phyloP scores from a whole-genome alignment of 2,113 vertebrate genomes.

The Gopherus evgoodei region DNA sequence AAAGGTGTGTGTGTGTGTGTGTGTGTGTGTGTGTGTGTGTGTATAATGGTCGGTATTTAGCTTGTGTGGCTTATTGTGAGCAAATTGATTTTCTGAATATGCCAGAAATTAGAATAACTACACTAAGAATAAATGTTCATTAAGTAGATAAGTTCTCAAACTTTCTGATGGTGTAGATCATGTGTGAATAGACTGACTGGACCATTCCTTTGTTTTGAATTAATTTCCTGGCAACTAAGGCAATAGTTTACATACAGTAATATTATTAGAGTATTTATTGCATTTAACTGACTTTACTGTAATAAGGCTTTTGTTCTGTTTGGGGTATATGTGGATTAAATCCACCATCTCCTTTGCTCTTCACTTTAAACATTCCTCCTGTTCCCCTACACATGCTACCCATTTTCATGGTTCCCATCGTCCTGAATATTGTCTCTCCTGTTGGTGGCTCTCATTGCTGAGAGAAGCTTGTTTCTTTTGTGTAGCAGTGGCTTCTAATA shows the following conservation, averaged over 20 bases:
- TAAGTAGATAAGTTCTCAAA: not conserved
- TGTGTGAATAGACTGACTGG: not conserved
- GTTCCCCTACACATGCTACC: not conserved
- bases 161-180: not conserved
- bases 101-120: not conserved
- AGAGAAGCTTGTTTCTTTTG: constrained; percentile 55
- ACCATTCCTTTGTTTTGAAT: not conserved
- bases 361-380: not conserved
- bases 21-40: too few species aligned
- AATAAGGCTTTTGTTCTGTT: not conserved
- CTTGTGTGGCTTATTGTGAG: not conserved
- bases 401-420: not conserved
- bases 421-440: not conserved
- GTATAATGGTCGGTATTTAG: not conserved
- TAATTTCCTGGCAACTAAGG: not conserved
- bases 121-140: not conserved
- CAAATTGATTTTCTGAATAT: not conserved
- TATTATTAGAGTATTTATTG: not conserved
- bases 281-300: not conserved
- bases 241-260: not conserved
- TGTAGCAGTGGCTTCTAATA: constrained; percentile 61
- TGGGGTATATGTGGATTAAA: not conserved
- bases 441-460: not conserved
- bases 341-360: not conserved
- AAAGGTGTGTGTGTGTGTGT: not conserved